Conservation (phyloP, 2,797 vertebrate genomes). For the Anableps anableps region DNA sequence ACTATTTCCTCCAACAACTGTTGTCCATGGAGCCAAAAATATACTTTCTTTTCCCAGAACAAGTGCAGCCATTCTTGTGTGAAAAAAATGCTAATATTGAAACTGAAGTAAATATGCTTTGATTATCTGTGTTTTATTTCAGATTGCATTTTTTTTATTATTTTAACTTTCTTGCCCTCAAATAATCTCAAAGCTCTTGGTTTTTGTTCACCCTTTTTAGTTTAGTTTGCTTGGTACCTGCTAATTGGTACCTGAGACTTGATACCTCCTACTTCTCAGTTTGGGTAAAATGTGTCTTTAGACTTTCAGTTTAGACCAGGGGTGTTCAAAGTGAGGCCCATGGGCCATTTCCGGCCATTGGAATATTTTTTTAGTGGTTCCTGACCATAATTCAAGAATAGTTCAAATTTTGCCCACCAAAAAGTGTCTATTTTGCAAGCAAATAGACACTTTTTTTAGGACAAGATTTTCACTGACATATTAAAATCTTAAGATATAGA, state of each 20-base stretch:
- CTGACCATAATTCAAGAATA: background rate
- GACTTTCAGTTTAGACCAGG: background rate
- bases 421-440: no score
- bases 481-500: background rate
- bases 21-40: no score
- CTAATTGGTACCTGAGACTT: no score
- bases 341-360: no score
- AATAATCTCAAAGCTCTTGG: background rate
- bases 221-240: background rate
- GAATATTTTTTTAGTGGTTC: background rate
- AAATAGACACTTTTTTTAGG: no score
- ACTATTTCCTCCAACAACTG: no score
- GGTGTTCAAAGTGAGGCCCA: background rate
- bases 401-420: background rate
- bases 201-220: background rate
- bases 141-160: background rate
- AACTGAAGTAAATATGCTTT: background rate
- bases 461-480: background rate
- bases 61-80: no score
- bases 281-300: background rate
- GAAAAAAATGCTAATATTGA: no score
- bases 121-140: background rate
- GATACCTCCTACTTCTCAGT: background rate
- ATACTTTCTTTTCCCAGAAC: no score
- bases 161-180: background rate